phyloP scores from a whole-genome alignment of 2,797 vertebrate genomes.

The Acanthis flammea region DNA sequence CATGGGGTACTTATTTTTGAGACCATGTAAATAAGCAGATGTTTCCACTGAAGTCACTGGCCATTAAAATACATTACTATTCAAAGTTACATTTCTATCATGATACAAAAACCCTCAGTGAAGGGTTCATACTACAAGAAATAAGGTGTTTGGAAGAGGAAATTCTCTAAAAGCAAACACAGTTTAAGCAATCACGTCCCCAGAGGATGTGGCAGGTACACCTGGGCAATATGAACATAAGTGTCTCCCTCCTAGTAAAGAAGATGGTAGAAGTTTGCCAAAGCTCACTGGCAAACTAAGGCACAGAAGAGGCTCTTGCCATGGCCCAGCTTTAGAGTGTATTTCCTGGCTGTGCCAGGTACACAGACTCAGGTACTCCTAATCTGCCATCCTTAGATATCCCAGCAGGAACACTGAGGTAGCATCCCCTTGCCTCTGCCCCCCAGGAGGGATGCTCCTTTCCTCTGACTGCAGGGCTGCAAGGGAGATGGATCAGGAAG shows the following conservation, averaged over 20 bases:
- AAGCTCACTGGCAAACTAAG: neutral
- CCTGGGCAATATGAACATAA: rapidly evolving
- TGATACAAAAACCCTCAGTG: neutral
- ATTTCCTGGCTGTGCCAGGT: neutral
- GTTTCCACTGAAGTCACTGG: neutral
- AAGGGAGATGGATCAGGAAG: neutral
- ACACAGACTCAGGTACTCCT: neutral
- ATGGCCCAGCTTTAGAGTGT: neutral
- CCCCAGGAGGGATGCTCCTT: neutral
- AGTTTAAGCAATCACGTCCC: neutral
- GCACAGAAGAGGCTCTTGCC: neutral
- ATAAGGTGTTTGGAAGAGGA: neutral
- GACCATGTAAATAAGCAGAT: neutral
- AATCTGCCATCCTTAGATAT: rapidly evolving
- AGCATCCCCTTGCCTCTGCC: neutral
- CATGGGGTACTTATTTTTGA: neutral
- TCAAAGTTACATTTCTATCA: neutral
- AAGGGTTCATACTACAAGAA: neutral
- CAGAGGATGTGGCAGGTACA: neutral
- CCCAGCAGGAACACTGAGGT: neutral
- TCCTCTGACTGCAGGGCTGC: neutral
- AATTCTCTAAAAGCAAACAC: neutral
- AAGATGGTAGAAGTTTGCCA: neutral
- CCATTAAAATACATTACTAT: neutral
- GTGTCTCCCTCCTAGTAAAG: neutral